Evolutionary conservation across 2,797 vertebrate species (phyloP).

Genomic region (Anas bahamensis): DNA sequence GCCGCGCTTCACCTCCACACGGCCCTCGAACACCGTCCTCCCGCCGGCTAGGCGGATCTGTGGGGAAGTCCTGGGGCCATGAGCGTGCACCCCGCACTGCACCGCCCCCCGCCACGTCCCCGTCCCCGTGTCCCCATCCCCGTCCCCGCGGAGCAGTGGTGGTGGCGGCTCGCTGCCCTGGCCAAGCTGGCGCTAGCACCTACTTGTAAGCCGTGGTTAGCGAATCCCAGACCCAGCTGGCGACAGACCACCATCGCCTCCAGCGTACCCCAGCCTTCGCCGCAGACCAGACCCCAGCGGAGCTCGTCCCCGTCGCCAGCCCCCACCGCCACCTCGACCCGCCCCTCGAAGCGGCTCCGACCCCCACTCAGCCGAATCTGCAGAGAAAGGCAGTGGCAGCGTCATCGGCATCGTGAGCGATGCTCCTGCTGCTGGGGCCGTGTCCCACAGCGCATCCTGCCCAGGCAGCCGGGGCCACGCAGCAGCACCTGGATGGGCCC

Average conservation of each 20-base stretch:
- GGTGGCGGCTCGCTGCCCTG: not conserved
- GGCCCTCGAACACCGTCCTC: slow-evolving; percentile 86
- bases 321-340: slow-evolving; percentile 87
- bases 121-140: not conserved
- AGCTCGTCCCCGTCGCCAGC: slow-evolving; percentile 77
- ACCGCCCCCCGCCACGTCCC: not conserved
- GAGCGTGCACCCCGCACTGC: not conserved
- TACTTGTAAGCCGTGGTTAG: slow-evolving; percentile 95
- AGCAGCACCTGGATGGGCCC: accelerated
- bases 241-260: slow-evolving; percentile 94
- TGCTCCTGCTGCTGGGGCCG: not conserved
- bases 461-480: not conserved
- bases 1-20: slow-evolving; percentile 89
- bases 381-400: slow-evolving; percentile 38
- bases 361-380: slow-evolving; percentile 95
- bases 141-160: not conserved
- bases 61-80: slow-evolving; percentile 81
- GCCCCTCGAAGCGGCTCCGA: slow-evolving; percentile 90
- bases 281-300: slow-evolving; percentile 94
- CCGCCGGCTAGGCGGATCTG: slow-evolving; percentile 90
- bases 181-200: slow-evolving; percentile 70
- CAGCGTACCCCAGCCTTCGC: slow-evolving; percentile 91
- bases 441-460: accelerated
- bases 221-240: slow-evolving; percentile 94
- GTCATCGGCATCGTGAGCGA: accelerated